Percentiles rank a stretch among this genome's conserved stretches.
These are phyloP conservation scores for Tretioscincus oriximinensis DNA, from an alignment of 2,113 vertebrate genomes.

Conservation along the genomic window DNA sequence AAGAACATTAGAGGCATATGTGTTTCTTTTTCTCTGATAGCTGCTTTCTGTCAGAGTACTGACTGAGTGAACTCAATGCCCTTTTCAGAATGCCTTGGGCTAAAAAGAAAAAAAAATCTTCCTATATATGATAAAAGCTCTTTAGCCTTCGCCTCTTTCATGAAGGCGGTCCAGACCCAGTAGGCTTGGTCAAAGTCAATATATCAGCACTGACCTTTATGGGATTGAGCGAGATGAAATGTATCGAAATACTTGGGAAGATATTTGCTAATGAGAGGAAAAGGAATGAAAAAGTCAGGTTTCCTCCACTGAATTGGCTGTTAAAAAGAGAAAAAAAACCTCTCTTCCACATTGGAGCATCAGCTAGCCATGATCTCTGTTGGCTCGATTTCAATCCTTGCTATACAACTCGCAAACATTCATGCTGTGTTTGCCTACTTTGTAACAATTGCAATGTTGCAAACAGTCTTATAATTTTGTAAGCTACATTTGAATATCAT, in stretches of 20 bases:
- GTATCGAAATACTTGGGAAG: slow-evolving; percentile 29
- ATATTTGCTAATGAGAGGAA: background rate
- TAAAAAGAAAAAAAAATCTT: slow-evolving; percentile 31
- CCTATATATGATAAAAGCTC: slow-evolving; percentile 34
- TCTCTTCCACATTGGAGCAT: too few species aligned
- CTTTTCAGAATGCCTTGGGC: slow-evolving; percentile 49
- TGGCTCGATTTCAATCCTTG: too few species aligned
- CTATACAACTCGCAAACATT: background rate
- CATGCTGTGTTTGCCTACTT: background rate
- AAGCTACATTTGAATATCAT: background rate
- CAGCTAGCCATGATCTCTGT: too few species aligned
- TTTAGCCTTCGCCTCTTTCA: slow-evolving; percentile 30
- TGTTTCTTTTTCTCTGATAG: background rate
- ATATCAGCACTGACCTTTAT: slow-evolving; percentile 29
- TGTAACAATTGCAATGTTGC: background rate
- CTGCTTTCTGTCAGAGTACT: slow-evolving; percentile 9
- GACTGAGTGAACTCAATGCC: background rate
- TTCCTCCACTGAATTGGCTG: too few species aligned
- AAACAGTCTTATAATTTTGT: background rate
- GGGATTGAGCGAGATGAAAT: background rate
- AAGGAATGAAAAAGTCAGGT: too few species aligned
- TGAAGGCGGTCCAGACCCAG: background rate
- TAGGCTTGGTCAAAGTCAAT: slow-evolving; percentile 5
- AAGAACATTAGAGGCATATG: slow-evolving; percentile 1
- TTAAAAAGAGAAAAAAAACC: too few species aligned